Percentiles rank a stretch among this genome's conserved stretches.
Conservation (phyloP, 2,113 vertebrate species). For the Epinephelus fuscoguttatus region DNA sequence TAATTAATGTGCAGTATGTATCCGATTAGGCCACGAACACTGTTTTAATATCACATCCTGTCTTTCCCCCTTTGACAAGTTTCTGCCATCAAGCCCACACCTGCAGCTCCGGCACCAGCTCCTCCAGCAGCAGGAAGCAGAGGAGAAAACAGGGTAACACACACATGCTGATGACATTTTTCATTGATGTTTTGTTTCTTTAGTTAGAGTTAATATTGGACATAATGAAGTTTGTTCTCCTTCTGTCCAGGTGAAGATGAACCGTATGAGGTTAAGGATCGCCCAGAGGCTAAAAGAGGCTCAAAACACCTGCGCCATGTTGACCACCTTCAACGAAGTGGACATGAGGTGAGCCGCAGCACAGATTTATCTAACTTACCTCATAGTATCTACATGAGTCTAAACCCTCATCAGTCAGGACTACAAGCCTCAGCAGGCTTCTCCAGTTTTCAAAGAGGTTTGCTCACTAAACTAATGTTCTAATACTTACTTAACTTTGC, state of each 20-base stretch:
- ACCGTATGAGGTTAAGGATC: constrained; percentile 95
- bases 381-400: neutral
- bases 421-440: neutral
- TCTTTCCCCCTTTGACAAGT: constrained; percentile 77
- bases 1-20: neutral
- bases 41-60: neutral
- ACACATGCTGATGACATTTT: neutral
- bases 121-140: constrained; percentile 82
- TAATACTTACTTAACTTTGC: constrained; percentile 25
- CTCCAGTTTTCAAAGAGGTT: neutral
- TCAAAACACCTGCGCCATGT: constrained; percentile 96
- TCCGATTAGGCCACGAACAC: neutral
- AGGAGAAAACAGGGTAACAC: constrained; percentile 93
- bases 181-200: neutral
- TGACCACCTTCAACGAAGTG: constrained; percentile 96
- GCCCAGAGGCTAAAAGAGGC: constrained; percentile 97
- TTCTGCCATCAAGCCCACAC: constrained; percentile 88
- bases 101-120: constrained; percentile 75
- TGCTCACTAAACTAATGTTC: neutral
- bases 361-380: neutral
- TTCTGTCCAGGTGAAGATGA: constrained; percentile 93
- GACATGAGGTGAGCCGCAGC: constrained; percentile 93
- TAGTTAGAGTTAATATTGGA: neutral
- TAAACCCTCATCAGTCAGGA: neutral
- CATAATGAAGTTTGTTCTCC: neutral